phyloP scores from a whole-genome alignment of 2,113 vertebrate species.

The Damaliscus lunatus region DNA sequence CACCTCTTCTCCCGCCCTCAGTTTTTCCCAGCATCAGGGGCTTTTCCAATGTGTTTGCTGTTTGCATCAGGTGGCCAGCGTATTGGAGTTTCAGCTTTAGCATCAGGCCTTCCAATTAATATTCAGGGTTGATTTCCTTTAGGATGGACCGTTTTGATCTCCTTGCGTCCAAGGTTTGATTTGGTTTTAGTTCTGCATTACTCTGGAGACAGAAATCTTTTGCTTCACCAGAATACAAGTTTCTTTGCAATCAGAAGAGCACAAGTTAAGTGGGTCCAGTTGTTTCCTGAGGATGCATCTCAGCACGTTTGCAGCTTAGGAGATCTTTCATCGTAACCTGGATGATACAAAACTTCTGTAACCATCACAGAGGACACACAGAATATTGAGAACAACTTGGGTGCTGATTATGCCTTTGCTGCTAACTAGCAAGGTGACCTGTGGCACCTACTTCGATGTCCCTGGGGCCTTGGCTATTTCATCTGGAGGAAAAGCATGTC shows the following conservation, averaged over 20 bases:
- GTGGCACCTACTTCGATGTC: not conserved
- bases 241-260: not conserved
- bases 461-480: not conserved
- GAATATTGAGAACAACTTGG: not conserved
- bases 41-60: not conserved
- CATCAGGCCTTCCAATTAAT: not conserved
- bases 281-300: not conserved
- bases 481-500: not conserved
- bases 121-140: not conserved
- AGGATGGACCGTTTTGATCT: not conserved
- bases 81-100: not conserved
- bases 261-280: not conserved
- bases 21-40: not conserved
- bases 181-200: not conserved
- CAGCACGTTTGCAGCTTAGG: not conserved
- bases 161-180: not conserved
- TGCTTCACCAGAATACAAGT: not conserved
- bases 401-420: not conserved
- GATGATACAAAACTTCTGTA: not conserved
- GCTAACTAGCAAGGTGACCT: not conserved
- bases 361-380: not conserved
- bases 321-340: not conserved
- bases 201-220: not conserved
- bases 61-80: not conserved
- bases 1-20: not conserved